These are phyloP conservation scores for Fratercula arctica DNA, from an alignment of 2,797 vertebrate species.

Conservation along the genomic window DNA sequence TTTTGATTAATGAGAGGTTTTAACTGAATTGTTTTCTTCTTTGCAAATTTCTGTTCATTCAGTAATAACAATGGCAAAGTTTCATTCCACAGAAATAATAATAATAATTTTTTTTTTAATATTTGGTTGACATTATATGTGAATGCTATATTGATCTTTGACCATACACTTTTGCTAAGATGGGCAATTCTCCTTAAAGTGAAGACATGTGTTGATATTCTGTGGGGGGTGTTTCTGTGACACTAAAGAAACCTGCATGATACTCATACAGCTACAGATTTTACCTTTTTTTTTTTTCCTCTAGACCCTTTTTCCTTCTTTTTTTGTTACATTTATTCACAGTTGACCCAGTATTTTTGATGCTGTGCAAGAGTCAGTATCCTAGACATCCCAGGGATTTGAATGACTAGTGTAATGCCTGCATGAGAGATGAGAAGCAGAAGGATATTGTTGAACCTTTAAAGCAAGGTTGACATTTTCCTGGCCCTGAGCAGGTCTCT, in stretches of 20 bases:
- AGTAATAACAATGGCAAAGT: neutral
- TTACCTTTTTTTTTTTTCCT: neutral
- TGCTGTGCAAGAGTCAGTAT: constrained; percentile 52
- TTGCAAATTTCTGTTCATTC: neutral
- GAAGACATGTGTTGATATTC: neutral
- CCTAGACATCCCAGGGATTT: constrained; percentile 69
- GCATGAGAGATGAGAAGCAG: constrained; percentile 70
- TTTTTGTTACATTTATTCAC: constrained; percentile 57
- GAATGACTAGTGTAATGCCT: constrained; percentile 71
- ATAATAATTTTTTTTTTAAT: neutral
- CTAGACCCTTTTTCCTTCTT: neutral
- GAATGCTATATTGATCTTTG: neutral
- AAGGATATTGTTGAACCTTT: constrained; percentile 70
- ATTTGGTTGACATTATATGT: neutral
- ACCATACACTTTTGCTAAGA: constrained; percentile 13
- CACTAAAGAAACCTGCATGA: constrained; percentile 13
- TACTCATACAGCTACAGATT: neutral
- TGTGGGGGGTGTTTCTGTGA: neutral
- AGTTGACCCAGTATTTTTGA: constrained; percentile 71
- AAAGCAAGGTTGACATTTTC: constrained; percentile 74
- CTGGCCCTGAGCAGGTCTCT: constrained; percentile 66
- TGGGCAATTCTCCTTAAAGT: constrained; percentile 18
- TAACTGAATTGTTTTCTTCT: neutral
- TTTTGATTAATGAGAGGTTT: neutral
- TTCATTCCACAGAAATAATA: neutral